phyloP scores from a whole-genome alignment of 2,797 vertebrate genomes.

The Rhinichthys osculus region DNA sequence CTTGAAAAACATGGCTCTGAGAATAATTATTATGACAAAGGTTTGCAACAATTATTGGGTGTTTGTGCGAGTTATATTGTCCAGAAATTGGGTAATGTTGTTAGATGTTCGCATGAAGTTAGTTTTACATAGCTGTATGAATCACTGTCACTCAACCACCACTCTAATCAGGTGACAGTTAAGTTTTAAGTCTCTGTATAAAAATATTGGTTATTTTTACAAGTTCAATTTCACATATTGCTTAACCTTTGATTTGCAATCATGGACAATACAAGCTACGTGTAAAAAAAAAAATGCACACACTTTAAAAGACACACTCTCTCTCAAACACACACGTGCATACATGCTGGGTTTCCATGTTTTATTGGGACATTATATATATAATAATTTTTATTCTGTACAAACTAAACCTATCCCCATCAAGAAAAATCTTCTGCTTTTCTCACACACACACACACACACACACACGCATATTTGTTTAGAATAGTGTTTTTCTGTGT shows the following conservation, averaged over 20 bases:
- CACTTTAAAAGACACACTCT: background rate
- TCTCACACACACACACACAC: too few species aligned
- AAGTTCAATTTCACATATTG: background rate
- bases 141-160: too few species aligned
- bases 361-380: background rate
- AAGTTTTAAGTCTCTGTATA: too few species aligned
- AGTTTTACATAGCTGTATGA: background rate
- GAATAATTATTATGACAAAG: constrained; percentile 76
- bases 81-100: background rate
- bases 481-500: background rate
- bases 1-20: constrained; percentile 71
- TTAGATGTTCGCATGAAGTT: background rate
- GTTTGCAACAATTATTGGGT: constrained; percentile 65
- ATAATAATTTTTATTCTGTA: background rate
- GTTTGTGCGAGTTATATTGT: constrained; percentile 17
- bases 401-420: background rate
- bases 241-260: too few species aligned
- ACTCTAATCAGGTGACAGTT: too few species aligned
- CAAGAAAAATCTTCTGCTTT: too few species aligned
- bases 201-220: too few species aligned
- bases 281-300: background rate
- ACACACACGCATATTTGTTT: too few species aligned
- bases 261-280: background rate
- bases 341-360: background rate
- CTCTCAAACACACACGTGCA: background rate